A percentile compares a stretch with the other conserved stretches of the same genome.
Conservation (phyloP, 2,797 vertebrate genomes). For the Falco columbarius region DNA sequence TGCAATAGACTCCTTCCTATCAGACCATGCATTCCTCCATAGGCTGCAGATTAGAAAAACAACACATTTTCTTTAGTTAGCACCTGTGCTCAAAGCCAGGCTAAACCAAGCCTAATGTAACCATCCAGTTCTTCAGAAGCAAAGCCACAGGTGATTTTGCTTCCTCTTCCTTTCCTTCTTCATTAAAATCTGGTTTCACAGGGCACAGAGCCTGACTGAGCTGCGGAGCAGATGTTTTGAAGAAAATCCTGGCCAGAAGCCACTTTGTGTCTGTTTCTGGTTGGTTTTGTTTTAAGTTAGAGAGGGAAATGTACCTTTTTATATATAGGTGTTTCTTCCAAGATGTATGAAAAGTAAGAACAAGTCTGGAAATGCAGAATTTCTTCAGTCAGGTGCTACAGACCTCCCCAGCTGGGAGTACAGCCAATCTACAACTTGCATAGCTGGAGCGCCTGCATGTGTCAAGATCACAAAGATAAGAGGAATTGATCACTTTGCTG, state of each 20-base stretch:
- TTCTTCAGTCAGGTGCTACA: not conserved
- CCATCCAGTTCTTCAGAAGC: conserved; percentile 47
- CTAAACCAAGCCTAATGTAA: not conserved
- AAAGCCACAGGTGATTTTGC: conserved; percentile 68
- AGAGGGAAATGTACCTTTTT: not conserved
- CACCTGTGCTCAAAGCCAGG: conserved; percentile 29
- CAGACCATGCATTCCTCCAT: not conserved
- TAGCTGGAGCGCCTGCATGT: not conserved
- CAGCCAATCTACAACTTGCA: not conserved
- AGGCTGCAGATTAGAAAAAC: not conserved
- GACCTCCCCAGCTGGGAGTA: not conserved
- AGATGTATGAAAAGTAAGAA: not conserved
- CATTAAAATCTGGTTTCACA: conserved; percentile 51
- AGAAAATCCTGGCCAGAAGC: conserved; percentile 4
- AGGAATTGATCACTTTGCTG: not conserved
- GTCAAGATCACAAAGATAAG: not conserved
- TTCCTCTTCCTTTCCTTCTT: conserved; percentile 53
- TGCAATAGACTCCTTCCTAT: not conserved
- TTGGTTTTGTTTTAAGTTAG: conserved; percentile 3
- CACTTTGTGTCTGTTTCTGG: not conserved
- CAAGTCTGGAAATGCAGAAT: not conserved
- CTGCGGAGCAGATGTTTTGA: conserved; percentile 41
- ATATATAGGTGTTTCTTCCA: not conserved
- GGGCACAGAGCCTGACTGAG: not conserved
- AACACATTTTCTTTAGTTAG: not conserved